These are phyloP conservation scores for Colinus virginianus DNA, from an alignment of 2,113 vertebrate species.

Conservation along the genomic window DNA sequence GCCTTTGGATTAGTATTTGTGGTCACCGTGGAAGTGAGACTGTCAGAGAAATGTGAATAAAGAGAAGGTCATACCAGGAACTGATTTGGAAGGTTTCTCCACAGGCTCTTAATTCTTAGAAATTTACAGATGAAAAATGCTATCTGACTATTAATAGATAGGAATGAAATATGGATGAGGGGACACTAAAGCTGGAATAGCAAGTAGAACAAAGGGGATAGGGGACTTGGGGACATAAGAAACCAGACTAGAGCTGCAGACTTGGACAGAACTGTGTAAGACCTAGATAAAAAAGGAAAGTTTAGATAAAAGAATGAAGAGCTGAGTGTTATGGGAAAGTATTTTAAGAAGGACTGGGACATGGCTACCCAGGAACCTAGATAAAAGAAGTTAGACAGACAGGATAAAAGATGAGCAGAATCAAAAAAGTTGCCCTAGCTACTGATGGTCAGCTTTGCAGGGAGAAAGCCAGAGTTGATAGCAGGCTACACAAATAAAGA, in stretches of 20 bases:
- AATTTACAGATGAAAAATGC: conserved; percentile 69
- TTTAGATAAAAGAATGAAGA: neutral
- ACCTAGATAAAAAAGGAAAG: neutral
- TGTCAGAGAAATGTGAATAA: conserved; percentile 19
- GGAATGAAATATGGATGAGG: conserved; percentile 67
- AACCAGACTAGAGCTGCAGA: conserved; percentile 14
- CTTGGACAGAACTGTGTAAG: neutral
- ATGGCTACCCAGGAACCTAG: neutral
- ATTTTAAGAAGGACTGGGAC: neutral
- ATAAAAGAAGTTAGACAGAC: neutral
- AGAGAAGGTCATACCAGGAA: conserved; percentile 22
- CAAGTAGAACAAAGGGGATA: conserved; percentile 62
- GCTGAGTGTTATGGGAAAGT: neutral
- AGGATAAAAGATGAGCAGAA: neutral
- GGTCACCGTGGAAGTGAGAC: neutral
- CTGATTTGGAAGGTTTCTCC: conserved; percentile 36
- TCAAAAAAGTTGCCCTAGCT: neutral
- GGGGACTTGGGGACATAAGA: conserved; percentile 20
- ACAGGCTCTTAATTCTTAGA: conserved; percentile 55
- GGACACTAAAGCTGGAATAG: conserved; percentile 57
- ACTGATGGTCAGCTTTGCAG: neutral
- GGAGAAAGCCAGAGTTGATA: neutral
- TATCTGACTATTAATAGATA: conserved; percentile 60
- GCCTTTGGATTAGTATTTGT: conserved; percentile 32
- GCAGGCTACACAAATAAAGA: neutral